Evolutionary conservation across 2,113 vertebrate species (phyloP), one percentile per base, ranked within the genome.

Genomic region (Phodopus roborovskii): DNA sequence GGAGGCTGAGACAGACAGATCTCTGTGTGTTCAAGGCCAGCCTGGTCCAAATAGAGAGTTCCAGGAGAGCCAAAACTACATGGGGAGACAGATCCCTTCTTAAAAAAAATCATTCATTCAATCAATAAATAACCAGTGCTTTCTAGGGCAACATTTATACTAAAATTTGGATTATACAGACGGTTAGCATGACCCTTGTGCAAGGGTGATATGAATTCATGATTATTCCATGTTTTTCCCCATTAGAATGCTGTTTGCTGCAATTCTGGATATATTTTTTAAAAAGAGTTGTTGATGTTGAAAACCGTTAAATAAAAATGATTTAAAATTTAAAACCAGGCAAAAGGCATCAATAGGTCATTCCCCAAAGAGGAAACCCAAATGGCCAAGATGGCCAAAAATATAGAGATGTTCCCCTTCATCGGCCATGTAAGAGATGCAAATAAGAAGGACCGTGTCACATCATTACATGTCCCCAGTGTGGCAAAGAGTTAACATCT

Each of bases 321-420:
- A 50, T 68, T 66, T 85, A 66, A 85, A 85, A 48, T 66, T 68
- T 85, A 48, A 66, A 81, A 78, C 11, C 11, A 1, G 28, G n/a
- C 94, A 48, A 94, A n/a, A 64, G 70, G 39, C 42, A 71, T 48
- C 50, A 81, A 53, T 3, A 88, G 66, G 60, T 75, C 87, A 68
- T 62, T 95, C 92, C 93, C 60, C 77, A 85, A 95, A 92, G 53
- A 90, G 87, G 78, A 96, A 97, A 88, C 56, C 62, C 58, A 75
- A 79, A 53, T 91, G 62, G 56, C 88, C 53, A 19, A 86, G 85
- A 81, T 70, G 50, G 50, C 87, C 56, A 48, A 95, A 96, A 96
- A 96, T 97, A 95, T 60, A 75, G 84, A 88, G 45, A 50, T 7
- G 92, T 95, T 96, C 39, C 74, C 5, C 90, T 6, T 85, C 66